A percentile compares a stretch with the other conserved stretches of the same genome.
phyloP scores from a whole-genome alignment of 2,113 vertebrate species.

The Nycticryphes semicollaris region DNA sequence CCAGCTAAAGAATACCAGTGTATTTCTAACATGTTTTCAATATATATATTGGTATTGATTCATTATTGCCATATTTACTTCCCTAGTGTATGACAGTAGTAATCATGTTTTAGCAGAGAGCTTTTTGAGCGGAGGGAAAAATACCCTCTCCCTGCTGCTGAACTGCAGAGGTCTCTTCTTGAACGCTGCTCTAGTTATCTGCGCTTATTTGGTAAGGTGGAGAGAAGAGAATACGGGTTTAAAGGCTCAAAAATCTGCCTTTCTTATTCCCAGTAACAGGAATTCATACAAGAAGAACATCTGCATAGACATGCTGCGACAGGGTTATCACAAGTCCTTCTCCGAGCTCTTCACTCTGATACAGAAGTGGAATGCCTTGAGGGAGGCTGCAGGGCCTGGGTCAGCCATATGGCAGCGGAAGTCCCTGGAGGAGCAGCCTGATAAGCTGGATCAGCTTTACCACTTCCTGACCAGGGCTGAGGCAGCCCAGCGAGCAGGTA shows the following conservation, averaged over 20 bases:
- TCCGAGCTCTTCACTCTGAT: conserved; percentile 82
- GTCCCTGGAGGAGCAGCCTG: conserved; percentile 83
- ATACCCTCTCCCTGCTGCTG: not conserved
- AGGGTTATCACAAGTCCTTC: conserved; percentile 86
- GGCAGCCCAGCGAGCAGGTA: conserved; percentile 81
- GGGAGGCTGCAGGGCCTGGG: conserved; percentile 84
- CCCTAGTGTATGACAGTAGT: not conserved
- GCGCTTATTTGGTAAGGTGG: not conserved
- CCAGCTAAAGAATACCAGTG: not conserved
- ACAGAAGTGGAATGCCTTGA: conserved; percentile 81
- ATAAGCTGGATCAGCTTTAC: conserved; percentile 87
- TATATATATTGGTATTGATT: not conserved
- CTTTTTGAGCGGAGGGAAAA: not conserved
- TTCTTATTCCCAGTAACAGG: conserved; percentile 75
- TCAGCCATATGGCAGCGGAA: conserved; percentile 91
- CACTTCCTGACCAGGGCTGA: conserved; percentile 86
- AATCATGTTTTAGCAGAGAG: not conserved
- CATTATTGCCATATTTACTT: not conserved
- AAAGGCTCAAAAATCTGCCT: conserved; percentile 42
- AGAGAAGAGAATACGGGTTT: conserved; percentile 1
- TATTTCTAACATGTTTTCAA: conserved; percentile 11
- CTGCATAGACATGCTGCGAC: conserved; percentile 85
- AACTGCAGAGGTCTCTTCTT: conserved; percentile 20
- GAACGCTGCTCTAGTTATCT: not conserved
- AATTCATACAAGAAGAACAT: conserved; percentile 87